Conservation (phyloP, 2,113 vertebrate genomes). For the Thryonomys swinderianus region DNA sequence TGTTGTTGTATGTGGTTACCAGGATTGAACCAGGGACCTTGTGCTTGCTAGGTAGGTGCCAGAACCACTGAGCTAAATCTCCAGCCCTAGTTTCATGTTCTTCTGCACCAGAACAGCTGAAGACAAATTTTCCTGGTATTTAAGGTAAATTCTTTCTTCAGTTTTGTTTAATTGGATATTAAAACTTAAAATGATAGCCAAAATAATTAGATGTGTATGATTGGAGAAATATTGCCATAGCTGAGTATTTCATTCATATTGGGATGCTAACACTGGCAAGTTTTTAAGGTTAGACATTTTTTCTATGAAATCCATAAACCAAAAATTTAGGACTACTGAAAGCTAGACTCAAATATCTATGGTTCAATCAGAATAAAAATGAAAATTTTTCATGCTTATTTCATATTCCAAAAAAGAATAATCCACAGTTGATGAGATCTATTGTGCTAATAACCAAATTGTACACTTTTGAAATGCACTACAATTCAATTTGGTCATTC, state of each 20-base stretch:
- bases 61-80: too few species aligned
- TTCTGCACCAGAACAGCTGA: neutral
- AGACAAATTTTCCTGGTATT: constrained; percentile 1
- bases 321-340: neutral
- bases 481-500: neutral
- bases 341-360: constrained; percentile 1
- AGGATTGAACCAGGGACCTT: too few species aligned
- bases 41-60: too few species aligned
- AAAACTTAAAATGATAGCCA: constrained; percentile 23
- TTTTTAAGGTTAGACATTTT: neutral
- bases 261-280: neutral
- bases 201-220: neutral
- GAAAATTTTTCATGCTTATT: neutral
- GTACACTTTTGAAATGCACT: neutral
- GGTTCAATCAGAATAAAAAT: neutral
- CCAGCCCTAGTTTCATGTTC: too few species aligned
- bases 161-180: neutral
- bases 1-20: too few species aligned
- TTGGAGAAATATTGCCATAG: neutral
- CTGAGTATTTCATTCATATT: neutral
- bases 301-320: neutral
- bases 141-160: constrained; percentile 1
- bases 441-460: neutral
- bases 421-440: neutral
- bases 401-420: neutral